These are phyloP conservation scores for Siniperca obscura DNA, from an alignment of 2,797 vertebrate genomes.

Conservation along the genomic window DNA sequence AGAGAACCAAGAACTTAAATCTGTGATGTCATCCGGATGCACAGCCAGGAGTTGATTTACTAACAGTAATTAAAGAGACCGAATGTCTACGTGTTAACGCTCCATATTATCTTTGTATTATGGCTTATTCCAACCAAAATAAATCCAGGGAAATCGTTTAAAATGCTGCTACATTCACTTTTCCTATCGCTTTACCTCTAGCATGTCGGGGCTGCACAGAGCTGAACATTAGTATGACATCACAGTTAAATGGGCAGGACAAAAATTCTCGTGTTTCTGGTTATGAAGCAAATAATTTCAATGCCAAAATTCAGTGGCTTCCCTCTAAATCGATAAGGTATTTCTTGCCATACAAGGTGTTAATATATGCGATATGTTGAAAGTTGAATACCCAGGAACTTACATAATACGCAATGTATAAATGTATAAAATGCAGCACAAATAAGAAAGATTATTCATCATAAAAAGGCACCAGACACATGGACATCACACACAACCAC, in stretches of 20 bases:
- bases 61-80: not conserved
- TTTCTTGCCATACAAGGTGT: constrained; percentile 11
- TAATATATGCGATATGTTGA: constrained; percentile 9
- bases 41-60: constrained; percentile 27
- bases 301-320: constrained; percentile 59
- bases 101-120: not conserved
- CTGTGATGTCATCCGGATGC: constrained; percentile 70
- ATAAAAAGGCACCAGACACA: constrained; percentile 72
- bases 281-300: constrained; percentile 14
- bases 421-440: constrained; percentile 59
- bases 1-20: constrained; percentile 17
- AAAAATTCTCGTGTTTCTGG: constrained; percentile 7
- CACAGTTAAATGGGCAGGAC: constrained; percentile 44
- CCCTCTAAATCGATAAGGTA: constrained; percentile 40
- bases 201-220: constrained; percentile 1
- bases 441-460: constrained; percentile 40
- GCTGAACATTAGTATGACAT: constrained; percentile 66
- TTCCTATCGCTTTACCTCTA: not conserved
- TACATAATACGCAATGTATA: constrained; percentile 46
- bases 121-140: not conserved
- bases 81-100: not conserved
- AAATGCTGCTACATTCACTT: not conserved
- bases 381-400: constrained; percentile 37
- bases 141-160: not conserved
- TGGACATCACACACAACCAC: constrained; percentile 80